Percentiles rank a stretch among this genome's conserved stretches.
These are phyloP conservation scores for Spodoptera exigua DNA, from an alignment of 2,888 invertebrate species.

Conservation along the genomic window DNA sequence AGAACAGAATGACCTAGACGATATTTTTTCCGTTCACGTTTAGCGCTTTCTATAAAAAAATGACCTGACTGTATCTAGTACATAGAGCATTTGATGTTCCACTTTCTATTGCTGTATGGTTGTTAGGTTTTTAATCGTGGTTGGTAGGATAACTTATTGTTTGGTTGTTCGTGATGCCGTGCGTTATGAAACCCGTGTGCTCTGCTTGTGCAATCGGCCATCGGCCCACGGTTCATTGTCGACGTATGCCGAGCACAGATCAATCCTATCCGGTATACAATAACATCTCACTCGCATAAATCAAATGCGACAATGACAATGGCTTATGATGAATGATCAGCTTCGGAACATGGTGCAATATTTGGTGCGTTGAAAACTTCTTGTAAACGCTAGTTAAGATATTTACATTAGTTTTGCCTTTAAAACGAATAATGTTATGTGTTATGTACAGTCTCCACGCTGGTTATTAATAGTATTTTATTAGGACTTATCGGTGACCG, in stretches of 20 bases:
- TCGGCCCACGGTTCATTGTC: conserved; percentile 83
- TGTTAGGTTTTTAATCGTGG: conserved; percentile 45
- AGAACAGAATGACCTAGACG: conserved; percentile 56
- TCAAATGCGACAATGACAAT: conserved; percentile 65
- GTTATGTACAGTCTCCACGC: too few relatives aligned
- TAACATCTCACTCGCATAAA: conserved; percentile 68
- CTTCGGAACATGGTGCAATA: conserved; percentile 41
- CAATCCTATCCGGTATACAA: conserved; percentile 75
- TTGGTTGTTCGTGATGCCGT: conserved; percentile 58
- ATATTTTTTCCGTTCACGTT: conserved; percentile 67
- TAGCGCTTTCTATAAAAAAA: conserved; percentile 75
- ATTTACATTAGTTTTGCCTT: conserved; percentile 22
- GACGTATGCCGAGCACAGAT: conserved; percentile 71
- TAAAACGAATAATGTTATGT: too few relatives aligned
- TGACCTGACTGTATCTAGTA: conserved; percentile 72
- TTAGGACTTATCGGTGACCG: too few relatives aligned
- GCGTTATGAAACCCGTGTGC: conserved; percentile 69
- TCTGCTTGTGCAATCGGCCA: conserved; percentile 75
- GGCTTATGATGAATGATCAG: conserved; percentile 48
- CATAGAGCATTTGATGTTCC: conserved; percentile 57
- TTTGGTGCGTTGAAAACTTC: conserved; percentile 19
- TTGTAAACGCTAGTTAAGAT: conserved; percentile 33
- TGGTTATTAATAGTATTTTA: too few relatives aligned
- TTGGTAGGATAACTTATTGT: conserved; percentile 53
- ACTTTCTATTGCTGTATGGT: conserved; percentile 66